These are phyloP conservation scores for Trididemnum miniatum DNA, from an alignment of 23 tunicate genomes.

Conservation along the genomic window DNA sequence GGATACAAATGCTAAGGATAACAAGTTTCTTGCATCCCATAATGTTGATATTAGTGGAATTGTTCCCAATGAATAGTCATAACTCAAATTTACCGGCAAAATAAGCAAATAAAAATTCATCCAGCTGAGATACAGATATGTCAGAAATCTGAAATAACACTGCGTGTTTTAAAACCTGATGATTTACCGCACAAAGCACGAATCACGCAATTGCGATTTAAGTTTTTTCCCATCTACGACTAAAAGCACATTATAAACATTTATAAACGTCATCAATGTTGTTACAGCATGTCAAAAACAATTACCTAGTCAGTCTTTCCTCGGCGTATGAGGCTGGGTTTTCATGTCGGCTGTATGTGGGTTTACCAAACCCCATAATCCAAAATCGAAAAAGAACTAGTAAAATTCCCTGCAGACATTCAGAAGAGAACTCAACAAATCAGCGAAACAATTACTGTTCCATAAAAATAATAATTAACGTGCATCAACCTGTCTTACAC, in stretches of 20 bases:
- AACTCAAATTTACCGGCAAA: conserved; percentile 47
- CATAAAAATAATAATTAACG: no score
- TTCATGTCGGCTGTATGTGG: not conserved
- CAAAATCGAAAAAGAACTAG: conserved; percentile 6
- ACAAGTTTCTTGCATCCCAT: conserved; percentile 45
- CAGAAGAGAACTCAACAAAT: no score
- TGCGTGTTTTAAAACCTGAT: no score
- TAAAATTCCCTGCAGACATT: conserved; percentile 9
- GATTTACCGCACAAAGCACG: not conserved
- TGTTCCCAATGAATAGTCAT: conserved; percentile 90
- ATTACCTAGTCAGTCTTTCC: conserved; percentile 3
- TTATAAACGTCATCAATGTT: not conserved
- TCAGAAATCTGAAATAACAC: conserved; percentile 40
- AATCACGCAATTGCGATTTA: not conserved
- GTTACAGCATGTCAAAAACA: no score
- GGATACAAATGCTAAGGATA: not conserved
- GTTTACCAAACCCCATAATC: conserved; percentile 21
- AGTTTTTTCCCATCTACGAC: not conserved
- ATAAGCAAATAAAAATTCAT: conserved; percentile 61
- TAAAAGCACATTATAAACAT: not conserved
- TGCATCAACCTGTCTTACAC: no score
- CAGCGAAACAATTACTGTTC: no score
- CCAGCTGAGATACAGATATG: conserved; percentile 54
- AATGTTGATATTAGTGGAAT: conserved; percentile 61
- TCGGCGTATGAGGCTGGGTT: conserved; percentile 27